Conservation (phyloP, 2,888 invertebrate genomes). For the Caradrina kadenii region DNA sequence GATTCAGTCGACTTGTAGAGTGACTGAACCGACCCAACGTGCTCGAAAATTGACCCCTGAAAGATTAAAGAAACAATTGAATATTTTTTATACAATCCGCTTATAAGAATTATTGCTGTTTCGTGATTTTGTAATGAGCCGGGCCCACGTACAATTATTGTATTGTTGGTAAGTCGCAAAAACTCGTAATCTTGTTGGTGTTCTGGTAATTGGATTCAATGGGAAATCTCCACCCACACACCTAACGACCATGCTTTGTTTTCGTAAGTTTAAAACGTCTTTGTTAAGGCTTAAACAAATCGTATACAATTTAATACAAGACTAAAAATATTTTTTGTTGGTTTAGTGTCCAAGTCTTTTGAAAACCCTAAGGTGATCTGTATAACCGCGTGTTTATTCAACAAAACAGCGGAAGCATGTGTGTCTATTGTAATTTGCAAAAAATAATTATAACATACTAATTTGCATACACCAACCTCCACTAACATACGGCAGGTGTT, state of each 20-base stretch:
- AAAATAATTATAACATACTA: constrained; percentile 77
- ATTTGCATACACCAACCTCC: constrained; percentile 79
- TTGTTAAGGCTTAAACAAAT: constrained; percentile 55
- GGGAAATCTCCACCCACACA: constrained; percentile 84
- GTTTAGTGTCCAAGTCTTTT: not conserved
- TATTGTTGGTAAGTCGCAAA: constrained; percentile 78
- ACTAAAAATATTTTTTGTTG: not conserved
- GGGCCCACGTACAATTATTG: constrained; percentile 83
- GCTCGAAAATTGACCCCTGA: constrained; percentile 93
- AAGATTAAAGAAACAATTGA: constrained; percentile 78
- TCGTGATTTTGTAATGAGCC: constrained; percentile 74
- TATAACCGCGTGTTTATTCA: not conserved
- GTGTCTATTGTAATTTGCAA: constrained; percentile 69
- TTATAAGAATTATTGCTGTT: constrained; percentile 72
- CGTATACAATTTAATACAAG: constrained; percentile 15
- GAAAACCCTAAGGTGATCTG: constrained; percentile 1
- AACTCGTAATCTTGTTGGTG: constrained; percentile 79
- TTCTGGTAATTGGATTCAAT: constrained; percentile 86
- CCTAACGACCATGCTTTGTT: constrained; percentile 83
- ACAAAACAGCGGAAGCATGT: constrained; percentile 39
- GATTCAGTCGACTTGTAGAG: constrained; percentile 93
- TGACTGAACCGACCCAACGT: constrained; percentile 96
- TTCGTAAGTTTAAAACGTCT: constrained; percentile 72
- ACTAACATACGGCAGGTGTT: constrained; percentile 79
- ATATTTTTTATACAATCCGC: constrained; percentile 64